Evolutionary conservation across 2,797 vertebrate species (phyloP).

Genomic region (Alca torda): DNA sequence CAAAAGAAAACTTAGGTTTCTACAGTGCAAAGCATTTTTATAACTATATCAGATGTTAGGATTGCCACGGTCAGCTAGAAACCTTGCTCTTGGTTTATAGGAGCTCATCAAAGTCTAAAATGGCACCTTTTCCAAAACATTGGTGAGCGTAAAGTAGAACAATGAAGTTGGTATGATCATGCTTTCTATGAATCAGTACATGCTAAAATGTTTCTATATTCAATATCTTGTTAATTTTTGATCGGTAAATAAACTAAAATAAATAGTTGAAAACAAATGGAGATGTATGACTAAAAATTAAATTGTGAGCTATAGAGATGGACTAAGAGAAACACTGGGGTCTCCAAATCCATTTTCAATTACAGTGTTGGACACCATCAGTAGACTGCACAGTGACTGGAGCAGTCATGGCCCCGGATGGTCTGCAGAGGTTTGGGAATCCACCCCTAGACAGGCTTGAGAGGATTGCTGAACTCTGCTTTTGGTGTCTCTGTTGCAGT

Average conservation of each 20-base stretch:
- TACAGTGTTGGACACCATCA: background rate
- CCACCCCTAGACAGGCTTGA: background rate
- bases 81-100: background rate
- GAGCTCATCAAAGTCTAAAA: background rate
- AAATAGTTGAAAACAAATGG: background rate
- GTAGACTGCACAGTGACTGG: background rate
- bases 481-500: background rate
- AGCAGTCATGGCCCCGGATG: background rate
- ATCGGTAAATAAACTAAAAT: background rate
- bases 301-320: background rate
- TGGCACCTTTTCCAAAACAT: background rate
- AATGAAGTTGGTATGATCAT: background rate
- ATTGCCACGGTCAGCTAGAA: background rate
- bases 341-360: background rate
- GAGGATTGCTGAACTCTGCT: background rate
- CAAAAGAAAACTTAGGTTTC: background rate
- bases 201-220: background rate
- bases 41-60: background rate
- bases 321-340: background rate
- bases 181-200: background rate
- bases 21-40: background rate
- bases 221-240: background rate
- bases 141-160: background rate
- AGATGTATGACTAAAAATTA: background rate
- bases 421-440: background rate